A percentile compares a stretch with the other conserved stretches of the same genome.
phyloP scores from a whole-genome alignment of 1,140 invertebrate genomes.

The Philotrypesis tridentata region DNA sequence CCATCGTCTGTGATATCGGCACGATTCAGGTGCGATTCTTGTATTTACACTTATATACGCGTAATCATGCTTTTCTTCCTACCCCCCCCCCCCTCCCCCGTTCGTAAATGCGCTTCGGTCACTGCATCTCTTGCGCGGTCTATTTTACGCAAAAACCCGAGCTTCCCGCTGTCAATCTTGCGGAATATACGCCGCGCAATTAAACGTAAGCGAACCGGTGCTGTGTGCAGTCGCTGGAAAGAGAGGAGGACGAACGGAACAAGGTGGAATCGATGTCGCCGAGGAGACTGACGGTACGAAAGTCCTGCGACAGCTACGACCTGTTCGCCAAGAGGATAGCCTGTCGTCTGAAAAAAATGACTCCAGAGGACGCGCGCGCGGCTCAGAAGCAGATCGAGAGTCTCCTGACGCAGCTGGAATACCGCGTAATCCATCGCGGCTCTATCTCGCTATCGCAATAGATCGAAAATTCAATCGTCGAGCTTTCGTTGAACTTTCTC shows the following conservation, averaged over 20 bases:
- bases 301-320: conserved; percentile 48
- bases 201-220: no score
- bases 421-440: conserved; percentile 39
- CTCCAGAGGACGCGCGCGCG: conserved; percentile 9
- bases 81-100: no score
- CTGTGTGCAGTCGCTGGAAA: no score
- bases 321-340: conserved; percentile 50
- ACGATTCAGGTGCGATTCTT: conserved; percentile 7
- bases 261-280: background rate
- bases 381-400: conserved; percentile 52
- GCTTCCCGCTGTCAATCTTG: background rate
- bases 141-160: background rate
- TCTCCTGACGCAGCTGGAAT: conserved; percentile 32
- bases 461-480: background rate
- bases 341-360: conserved; percentile 49
- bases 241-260: background rate
- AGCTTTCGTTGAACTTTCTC: no score
- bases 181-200: no score
- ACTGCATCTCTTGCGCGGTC: background rate
- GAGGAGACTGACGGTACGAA: background rate
- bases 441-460: no score
- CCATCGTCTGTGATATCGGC: background rate
- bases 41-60: background rate
- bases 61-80: background rate
- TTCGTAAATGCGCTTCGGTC: no score